Base-by-base conservation (phyloP, 2,113 vertebrate genomes). In the pig (Sus scrofa) region DNA sequence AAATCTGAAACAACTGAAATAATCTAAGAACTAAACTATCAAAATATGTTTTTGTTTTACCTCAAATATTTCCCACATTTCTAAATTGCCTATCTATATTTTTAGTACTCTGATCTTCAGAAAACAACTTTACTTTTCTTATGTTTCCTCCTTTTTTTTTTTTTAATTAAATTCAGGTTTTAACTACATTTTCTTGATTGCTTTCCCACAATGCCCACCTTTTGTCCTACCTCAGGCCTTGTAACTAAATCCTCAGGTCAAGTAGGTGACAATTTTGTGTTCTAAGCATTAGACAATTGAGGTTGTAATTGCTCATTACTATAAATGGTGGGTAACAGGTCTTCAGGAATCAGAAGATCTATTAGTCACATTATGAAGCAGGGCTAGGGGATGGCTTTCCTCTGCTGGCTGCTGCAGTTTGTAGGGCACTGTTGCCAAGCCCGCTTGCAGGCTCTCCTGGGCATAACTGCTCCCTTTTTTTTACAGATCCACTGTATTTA, bases 311-410 rank as follows among this genome's bases (percentile, higher is more conserved):
- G 67, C 24, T 81, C 19, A 26, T 77, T 96, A 83, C 2, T 0
- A 26, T 54, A 65, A 27, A 71, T 44, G 71, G 34, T 27, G 60
- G 71, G 39, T 67, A 92, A 67, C 10, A 19, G 22, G 82, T 75
- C 70, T 67, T 60, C 22, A 14, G 81, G 89, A 82, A 67, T 30
- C 73, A 78, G 54, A 73, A 92, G 78, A 93, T 85, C 60, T 78
- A 54, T 68, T 87, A 82, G 78, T 56, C 63, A 22, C 22, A 39
- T 56, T 75, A 68, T 73, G 62, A 96, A 58, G 67, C 54, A 56
- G 52, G n/a, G 20, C 44, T 6, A 6, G 19, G 63, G 7, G n/a
- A 19, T 13, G 22, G 62, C 13, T 50, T 52, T 82, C 54, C 71
- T 67, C 30, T 15, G 56, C 44, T 2, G 39, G 50, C 50, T 58